Conservation (phyloP, 2,888 invertebrate species). For the Cataglyphis livida region DNA sequence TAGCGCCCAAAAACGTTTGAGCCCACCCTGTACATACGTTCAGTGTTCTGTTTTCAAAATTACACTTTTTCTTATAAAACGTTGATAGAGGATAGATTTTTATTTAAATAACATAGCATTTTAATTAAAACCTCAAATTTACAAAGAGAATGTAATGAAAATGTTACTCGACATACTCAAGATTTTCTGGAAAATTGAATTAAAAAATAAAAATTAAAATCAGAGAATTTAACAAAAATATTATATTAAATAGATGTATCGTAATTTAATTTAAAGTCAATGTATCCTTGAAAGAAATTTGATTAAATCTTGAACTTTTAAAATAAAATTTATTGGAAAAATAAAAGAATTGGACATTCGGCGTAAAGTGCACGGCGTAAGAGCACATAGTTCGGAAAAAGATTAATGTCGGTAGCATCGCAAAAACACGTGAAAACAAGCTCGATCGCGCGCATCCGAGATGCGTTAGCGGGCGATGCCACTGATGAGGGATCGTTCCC, state of each 20-base stretch:
- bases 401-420: conserved; percentile 18
- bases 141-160: too few relatives aligned
- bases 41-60: neutral
- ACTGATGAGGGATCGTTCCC: conserved; percentile 40
- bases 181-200: too few relatives aligned
- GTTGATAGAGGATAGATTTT: too few relatives aligned
- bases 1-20: too few relatives aligned
- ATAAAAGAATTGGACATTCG: neutral
- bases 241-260: neutral
- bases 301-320: neutral
- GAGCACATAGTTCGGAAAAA: neutral
- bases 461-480: conserved; percentile 64
- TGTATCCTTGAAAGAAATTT: neutral
- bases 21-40: too few relatives aligned
- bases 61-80: neutral
- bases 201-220: too few relatives aligned
- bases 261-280: neutral
- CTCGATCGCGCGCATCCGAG: conserved; percentile 40
- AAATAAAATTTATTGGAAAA: neutral
- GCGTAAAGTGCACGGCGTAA: conserved; percentile 21
- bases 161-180: too few relatives aligned
- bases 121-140: too few relatives aligned
- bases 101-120: too few relatives aligned
- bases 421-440: conserved; percentile 68
- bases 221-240: too few relatives aligned